phyloP scores from a whole-genome alignment of 92 coral and sea anemone genomes.

The Diadumene lineata region DNA sequence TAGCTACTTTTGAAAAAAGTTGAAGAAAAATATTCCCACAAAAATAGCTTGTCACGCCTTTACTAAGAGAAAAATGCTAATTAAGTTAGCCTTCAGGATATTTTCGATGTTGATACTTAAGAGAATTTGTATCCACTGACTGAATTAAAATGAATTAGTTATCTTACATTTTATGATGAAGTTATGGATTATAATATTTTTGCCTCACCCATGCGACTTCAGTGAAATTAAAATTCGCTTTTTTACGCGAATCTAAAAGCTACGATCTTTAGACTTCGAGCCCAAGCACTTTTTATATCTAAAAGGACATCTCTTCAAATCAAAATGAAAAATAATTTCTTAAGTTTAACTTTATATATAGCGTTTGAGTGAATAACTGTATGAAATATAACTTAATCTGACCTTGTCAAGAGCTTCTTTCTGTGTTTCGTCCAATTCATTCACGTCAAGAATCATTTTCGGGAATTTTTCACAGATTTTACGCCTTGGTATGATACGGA shows the following conservation, averaged over 20 bases:
- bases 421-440: conserved; percentile 31
- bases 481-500: too few relatives aligned
- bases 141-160: not conserved
- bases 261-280: too few relatives aligned
- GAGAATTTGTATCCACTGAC: too few relatives aligned
- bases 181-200: too few relatives aligned
- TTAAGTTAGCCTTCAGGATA: not conserved
- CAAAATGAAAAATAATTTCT: not conserved
- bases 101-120: not conserved
- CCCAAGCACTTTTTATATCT: not conserved
- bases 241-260: too few relatives aligned
- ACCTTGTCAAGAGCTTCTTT: conserved; percentile 23
- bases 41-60: not conserved
- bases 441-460: conserved; percentile 25
- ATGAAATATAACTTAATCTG: not conserved
- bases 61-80: not conserved
- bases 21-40: not conserved
- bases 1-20: too few relatives aligned
- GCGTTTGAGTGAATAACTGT: too few relatives aligned
- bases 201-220: not conserved
- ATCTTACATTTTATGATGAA: too few relatives aligned
- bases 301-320: not conserved
- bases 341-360: too few relatives aligned
- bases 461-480: not conserved
- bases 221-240: not conserved